Percentiles rank a stretch among this genome's conserved stretches.
Evolutionary conservation across 2,888 invertebrate species (phyloP).

Genomic region (Chelonus formosanus): DNA sequence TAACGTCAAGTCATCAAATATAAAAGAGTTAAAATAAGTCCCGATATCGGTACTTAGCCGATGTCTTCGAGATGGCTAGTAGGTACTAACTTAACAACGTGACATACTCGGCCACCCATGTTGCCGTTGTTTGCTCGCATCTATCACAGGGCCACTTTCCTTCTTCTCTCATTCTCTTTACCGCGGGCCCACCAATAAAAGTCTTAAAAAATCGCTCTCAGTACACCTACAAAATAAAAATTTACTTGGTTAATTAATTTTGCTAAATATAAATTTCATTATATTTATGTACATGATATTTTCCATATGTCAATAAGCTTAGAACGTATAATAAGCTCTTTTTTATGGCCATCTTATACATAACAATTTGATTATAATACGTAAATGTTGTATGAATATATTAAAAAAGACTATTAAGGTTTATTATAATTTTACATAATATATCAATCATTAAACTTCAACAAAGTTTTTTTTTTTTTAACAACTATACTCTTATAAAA

Average conservation of each 20-base stretch:
- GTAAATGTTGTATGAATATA: no score
- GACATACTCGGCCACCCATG: constrained; percentile 64
- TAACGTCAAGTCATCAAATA: not conserved
- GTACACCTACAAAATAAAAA: constrained; percentile 25
- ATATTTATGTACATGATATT: no score
- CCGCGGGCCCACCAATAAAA: constrained; percentile 33
- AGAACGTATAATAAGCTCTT: no score
- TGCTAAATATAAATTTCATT: not conserved
- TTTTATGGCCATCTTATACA: no score
- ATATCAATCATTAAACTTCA: no score
- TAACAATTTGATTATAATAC: no score
- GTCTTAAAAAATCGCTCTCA: constrained; percentile 56
- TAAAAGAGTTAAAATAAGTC: constrained; percentile 8
- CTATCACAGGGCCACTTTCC: constrained; percentile 63
- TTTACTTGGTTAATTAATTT: constrained; percentile 18
- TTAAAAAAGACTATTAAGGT: no score
- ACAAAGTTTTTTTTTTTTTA: no score
- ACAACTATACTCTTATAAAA: no score
- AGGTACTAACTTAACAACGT: constrained; percentile 50
- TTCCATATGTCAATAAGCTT: no score
- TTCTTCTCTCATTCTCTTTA: constrained; percentile 40
- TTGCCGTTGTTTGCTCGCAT: constrained; percentile 62
- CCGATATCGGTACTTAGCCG: constrained; percentile 39
- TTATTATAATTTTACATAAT: no score
- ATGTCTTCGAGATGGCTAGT: constrained; percentile 63